Evolutionary conservation across 2,888 invertebrate genomes (phyloP), one percentile per base, ranked within the genome.

Genomic region (Drosophila colorata): DNA sequence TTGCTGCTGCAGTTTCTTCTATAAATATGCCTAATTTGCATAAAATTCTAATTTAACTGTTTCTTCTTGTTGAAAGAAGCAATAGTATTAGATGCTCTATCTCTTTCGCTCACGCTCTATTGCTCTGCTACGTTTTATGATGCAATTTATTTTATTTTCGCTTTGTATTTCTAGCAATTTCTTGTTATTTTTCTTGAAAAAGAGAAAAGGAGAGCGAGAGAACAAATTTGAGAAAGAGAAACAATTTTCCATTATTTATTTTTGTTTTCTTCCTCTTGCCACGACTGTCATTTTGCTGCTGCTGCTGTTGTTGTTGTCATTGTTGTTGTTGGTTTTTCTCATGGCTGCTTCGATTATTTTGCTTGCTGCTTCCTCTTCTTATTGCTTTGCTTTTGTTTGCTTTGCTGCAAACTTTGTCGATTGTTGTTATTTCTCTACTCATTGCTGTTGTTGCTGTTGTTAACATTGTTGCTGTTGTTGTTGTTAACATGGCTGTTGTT

Each of bases 1-100:
- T 59, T 51, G 41, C 35, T 51, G 43, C 31, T 68, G 57, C 67
- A 60, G 48, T 63, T 70, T 63, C 48, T 46, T 58, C 48, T 41
- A 35, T 20, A 78, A 78, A 81, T 76, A 70, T 52, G 52, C 59
- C 74, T 77, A 67, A 90, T 90, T 90, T 90, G 88, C 91, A 90
- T 91, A 91, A 91, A 90, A 90, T 90, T 90, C 88, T 83, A 90
- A 91, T 90, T 91, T 91, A 86, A 78, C 71, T 76, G 80, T 66
- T 76, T 70, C 61, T 63, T 48, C n/a, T 46, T 52, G 31, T 46
- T 68, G n/a, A 31, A 37, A 43, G 35, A 40, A 37, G 49, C 49
- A 37, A 43, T 48, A 20, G 61, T 57, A 65, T 61, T 74, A 64
- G 56, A 65, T 69, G 33, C 47, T 28, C 37, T 28, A n/a, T 38